phyloP scores from a whole-genome alignment of 2,888 invertebrate species.

The Campoletis raptor region DNA sequence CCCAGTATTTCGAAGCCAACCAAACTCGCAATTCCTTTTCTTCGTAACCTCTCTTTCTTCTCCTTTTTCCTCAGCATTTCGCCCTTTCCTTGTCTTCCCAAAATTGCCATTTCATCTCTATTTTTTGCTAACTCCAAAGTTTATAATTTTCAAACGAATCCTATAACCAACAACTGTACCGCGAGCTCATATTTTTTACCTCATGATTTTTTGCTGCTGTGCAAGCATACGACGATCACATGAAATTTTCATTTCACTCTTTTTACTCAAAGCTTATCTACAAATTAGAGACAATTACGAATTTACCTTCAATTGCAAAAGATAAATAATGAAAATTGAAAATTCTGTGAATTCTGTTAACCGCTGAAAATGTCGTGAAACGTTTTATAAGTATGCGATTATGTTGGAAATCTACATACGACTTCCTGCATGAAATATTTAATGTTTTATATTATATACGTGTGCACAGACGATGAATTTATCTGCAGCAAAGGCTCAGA shows the following conservation, averaged over 20 bases:
- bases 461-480: slow-evolving; percentile 27
- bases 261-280: neutral
- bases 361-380: slow-evolving; percentile 9
- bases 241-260: neutral
- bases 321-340: neutral
- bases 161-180: neutral
- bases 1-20: slow-evolving; percentile 55
- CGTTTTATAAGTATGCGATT: slow-evolving; percentile 56
- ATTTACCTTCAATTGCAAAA: neutral
- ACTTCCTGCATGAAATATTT: neutral
- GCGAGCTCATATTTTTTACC: neutral
- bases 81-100: slow-evolving; percentile 65
- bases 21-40: slow-evolving; percentile 40
- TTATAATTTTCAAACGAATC: slow-evolving; percentile 31
- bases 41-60: slow-evolving; percentile 30
- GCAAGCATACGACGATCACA: neutral
- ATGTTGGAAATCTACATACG: slow-evolving; percentile 12
- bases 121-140: slow-evolving; percentile 42
- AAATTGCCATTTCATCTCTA: slow-evolving; percentile 77
- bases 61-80: slow-evolving; percentile 22
- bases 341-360: neutral
- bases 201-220: neutral
- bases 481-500: slow-evolving; percentile 28
- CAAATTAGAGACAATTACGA: neutral
- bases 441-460: neutral